Conservation (phyloP, 2,888 invertebrate species). For the Hyalella azteca region DNA sequence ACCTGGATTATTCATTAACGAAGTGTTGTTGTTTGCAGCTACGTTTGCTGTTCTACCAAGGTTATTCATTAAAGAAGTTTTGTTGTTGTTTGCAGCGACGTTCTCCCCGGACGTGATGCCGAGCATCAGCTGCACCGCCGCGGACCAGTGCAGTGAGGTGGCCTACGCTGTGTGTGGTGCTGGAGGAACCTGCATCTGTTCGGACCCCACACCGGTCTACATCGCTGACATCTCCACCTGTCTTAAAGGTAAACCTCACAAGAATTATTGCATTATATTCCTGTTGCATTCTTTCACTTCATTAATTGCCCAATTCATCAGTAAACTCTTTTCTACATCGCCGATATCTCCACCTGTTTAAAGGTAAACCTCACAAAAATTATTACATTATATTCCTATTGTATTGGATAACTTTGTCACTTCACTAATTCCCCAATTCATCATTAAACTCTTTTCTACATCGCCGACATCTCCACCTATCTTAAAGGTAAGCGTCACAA, state of each 20-base stretch:
- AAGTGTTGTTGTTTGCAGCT: too few relatives aligned
- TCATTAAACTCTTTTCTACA: neutral
- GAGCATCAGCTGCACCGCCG: constrained; percentile 18
- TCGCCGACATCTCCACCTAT: constrained; percentile 9
- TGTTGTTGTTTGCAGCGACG: constrained; percentile 7
- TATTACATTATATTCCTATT: too few relatives aligned
- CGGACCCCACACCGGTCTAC: constrained; percentile 3
- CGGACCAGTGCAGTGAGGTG: neutral
- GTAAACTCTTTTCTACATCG: constrained; percentile 1
- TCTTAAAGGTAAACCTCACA: neutral
- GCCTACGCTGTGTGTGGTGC: neutral
- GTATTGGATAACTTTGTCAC: too few relatives aligned
- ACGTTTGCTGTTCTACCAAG: too few relatives aligned
- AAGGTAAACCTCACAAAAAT: neutral
- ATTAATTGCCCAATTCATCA: too few relatives aligned
- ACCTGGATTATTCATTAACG: too few relatives aligned
- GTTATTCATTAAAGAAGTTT: too few relatives aligned
- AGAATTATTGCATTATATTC: too few relatives aligned
- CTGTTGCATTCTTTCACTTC: too few relatives aligned
- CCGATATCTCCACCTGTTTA: constrained; percentile 10
- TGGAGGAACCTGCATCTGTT: neutral
- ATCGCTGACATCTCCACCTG: constrained; percentile 11
- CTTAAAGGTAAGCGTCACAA: neutral
- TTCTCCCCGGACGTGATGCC: constrained; percentile 27
- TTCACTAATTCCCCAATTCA: too few relatives aligned